A percentile compares a stretch with the other conserved stretches of the same genome.
Evolutionary conservation across 2,797 vertebrate genomes (phyloP).

Genomic region (Orestias chungarensis): DNA sequence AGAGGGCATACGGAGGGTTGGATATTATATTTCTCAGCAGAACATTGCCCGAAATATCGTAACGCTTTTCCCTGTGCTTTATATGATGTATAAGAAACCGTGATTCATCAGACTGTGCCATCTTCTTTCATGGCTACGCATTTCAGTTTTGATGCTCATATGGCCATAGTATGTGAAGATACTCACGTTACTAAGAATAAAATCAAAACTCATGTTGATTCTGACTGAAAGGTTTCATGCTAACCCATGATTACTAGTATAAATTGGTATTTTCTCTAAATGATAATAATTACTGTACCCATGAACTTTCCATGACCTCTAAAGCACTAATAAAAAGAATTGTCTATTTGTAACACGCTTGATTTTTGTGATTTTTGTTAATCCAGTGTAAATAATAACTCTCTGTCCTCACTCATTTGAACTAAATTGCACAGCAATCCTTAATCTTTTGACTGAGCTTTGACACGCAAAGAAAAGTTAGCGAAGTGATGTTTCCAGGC

Average conservation of each 20-base stretch:
- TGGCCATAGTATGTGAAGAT: background rate
- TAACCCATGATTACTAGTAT: too few species aligned
- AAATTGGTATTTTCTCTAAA: slow-evolving; percentile 42
- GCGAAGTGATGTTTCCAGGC: slow-evolving; percentile 59
- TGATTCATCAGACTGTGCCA: background rate
- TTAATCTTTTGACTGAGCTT: slow-evolving; percentile 66
- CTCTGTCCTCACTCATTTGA: slow-evolving; percentile 37
- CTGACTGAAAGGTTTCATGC: background rate
- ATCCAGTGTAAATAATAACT: slow-evolving; percentile 56
- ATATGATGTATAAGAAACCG: background rate
- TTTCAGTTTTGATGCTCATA: background rate
- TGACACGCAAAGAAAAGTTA: slow-evolving; percentile 60
- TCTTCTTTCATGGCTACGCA: background rate
- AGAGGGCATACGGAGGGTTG: background rate
- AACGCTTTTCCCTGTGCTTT: background rate
- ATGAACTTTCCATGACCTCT: slow-evolving; percentile 22
- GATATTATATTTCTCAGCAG: background rate
- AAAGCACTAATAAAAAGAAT: slow-evolving; percentile 39
- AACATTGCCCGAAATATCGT: background rate
- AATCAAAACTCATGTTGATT: background rate
- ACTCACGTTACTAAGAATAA: background rate
- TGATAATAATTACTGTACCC: slow-evolving; percentile 56
- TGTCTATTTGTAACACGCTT: slow-evolving; percentile 47
- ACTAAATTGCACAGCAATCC: slow-evolving; percentile 68
- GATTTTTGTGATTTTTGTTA: slow-evolving; percentile 59